phyloP scores from a whole-genome alignment of 2,888 invertebrate species.

The Rhimphoctona megacephalus region DNA sequence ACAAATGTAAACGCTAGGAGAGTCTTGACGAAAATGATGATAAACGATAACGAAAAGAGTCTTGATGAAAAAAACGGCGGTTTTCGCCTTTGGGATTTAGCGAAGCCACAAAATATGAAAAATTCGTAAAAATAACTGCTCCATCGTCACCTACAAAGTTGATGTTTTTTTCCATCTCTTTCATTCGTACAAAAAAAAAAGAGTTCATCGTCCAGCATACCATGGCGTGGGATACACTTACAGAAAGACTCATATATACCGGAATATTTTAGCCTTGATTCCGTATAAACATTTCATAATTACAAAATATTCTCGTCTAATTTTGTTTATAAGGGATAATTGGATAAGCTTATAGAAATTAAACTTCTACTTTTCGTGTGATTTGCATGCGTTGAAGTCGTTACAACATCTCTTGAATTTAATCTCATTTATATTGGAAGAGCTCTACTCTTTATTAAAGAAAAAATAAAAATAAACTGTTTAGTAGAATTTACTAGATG shows the following conservation, averaged over 20 bases:
- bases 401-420: background rate
- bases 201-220: background rate
- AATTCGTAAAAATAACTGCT: slow-evolving; percentile 48
- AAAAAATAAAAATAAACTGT: background rate
- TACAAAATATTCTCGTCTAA: background rate
- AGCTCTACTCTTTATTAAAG: background rate
- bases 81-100: slow-evolving; percentile 14
- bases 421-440: background rate
- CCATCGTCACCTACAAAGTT: background rate
- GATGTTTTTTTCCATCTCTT: background rate
- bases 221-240: background rate
- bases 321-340: background rate
- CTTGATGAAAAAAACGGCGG: slow-evolving; percentile 9
- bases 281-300: background rate
- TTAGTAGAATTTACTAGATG: background rate
- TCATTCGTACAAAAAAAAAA: background rate
- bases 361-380: background rate
- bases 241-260: background rate
- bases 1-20: background rate
- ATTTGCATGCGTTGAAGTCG: background rate
- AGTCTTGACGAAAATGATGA: slow-evolving; percentile 67
- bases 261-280: background rate
- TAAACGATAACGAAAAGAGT: too few relatives aligned
- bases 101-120: slow-evolving; percentile 10
- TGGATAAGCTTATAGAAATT: background rate